Conservation (phyloP, 2,113 vertebrate genomes). For the Seriola aureovittata region DNA sequence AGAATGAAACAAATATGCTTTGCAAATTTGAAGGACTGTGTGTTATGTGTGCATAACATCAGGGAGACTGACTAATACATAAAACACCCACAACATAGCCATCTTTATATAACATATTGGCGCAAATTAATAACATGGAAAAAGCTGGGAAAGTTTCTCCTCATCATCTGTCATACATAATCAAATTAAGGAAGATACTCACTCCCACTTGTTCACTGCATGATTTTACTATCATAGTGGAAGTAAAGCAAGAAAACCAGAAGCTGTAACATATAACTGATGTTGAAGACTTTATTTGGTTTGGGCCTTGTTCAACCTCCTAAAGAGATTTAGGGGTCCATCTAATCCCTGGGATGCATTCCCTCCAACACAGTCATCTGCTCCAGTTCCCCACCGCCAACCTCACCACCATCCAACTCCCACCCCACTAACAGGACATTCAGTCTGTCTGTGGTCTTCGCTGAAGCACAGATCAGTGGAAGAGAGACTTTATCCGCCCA, state of each 20-base stretch:
- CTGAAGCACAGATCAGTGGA: slow-evolving; percentile 49
- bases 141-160: neutral
- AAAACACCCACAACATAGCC: neutral
- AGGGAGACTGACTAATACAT: neutral
- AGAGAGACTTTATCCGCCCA: slow-evolving; percentile 52
- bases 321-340: slow-evolving; percentile 53
- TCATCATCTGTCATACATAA: neutral
- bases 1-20: neutral
- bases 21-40: neutral
- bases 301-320: slow-evolving; percentile 53
- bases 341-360: slow-evolving; percentile 52
- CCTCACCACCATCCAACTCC: neutral
- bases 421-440: slow-evolving; percentile 25
- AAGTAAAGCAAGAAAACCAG: slow-evolving; percentile 40
- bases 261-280: slow-evolving; percentile 49
- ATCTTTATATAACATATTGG: neutral
- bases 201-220: slow-evolving; percentile 9
- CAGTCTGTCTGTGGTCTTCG: slow-evolving; percentile 49
- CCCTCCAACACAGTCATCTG: slow-evolving; percentile 46
- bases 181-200: neutral
- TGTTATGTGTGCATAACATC: neutral
- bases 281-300: slow-evolving; percentile 64
- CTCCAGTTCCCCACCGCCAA: neutral
- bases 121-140: neutral
- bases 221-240: slow-evolving; percentile 26